Base-by-base conservation (phyloP, 2,113 vertebrate species). In the Craseonycteris thonglongyai region DNA sequence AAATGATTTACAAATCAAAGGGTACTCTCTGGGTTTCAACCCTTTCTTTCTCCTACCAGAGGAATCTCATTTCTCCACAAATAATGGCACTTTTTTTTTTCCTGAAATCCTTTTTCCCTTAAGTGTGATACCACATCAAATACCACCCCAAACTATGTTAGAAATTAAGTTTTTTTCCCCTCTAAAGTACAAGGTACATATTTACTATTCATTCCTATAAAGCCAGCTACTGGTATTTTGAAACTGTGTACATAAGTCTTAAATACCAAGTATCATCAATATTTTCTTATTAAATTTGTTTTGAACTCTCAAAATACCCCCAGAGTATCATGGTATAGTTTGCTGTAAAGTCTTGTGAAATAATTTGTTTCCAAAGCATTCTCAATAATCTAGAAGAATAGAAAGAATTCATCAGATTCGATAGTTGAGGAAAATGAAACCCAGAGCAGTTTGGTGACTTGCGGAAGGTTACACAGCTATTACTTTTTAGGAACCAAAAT, bases 251-350 rank as follows among this genome's bases (percentile, higher is more conserved):
- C 22, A 21, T 40, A 47, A 89, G 26, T 59, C 28, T 68, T 47
- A 93, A 69, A 58, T 65, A 71, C 4, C 5, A 61, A 56, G 3
- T 5, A 82, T 58, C 63, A 47, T 11, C 38, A 78, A 58, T 88
- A 88, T 63, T 95, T 78, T 91, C 49, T 86, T 40, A 90, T 24
- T 88, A 71, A 61, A 68, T 80, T 90, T 88, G 35, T 87, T 86
- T 61, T 69, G 13, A 93, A 81, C n/a, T 86, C 38, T 92, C 58
- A 86, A 78, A 93, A 91, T 49, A 49, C 6, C 30, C 47, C 16
- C 42, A 61, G 45, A 49, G 22, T n/a, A 91, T 83, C 71, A 93
- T 5, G 7, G 42, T 78, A 71, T 59, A 26, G 33, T 42, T 95
- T 78, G 14, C 26, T 26, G 6, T 66, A 58, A 82, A 75, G 33